phyloP scores from a whole-genome alignment of 2,888 invertebrate genomes.

The Mythimna ferrago region DNA sequence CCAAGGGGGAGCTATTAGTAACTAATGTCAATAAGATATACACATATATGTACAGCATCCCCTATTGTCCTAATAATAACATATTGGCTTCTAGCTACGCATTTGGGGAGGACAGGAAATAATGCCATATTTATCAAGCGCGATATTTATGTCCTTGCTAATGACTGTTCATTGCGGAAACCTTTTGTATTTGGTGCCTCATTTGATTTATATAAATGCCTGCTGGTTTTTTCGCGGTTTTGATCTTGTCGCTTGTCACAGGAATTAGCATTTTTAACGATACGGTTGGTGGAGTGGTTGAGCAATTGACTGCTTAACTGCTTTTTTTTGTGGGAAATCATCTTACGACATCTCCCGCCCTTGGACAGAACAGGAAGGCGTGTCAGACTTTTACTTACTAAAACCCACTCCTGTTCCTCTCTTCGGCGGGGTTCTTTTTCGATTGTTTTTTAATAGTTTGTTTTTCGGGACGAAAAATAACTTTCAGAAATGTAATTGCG shows the following conservation, averaged over 20 bases:
- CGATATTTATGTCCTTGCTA: constrained; percentile 38
- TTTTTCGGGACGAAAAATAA: too few relatives aligned
- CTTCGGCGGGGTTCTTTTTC: too few relatives aligned
- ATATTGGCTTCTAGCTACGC: constrained; percentile 34
- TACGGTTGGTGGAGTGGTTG: too few relatives aligned
- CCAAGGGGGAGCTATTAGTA: constrained; percentile 29
- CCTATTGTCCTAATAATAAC: constrained; percentile 43
- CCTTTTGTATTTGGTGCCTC: not conserved
- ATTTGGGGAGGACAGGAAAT: constrained; percentile 32
- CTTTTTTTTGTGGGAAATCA: too few relatives aligned
- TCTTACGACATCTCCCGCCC: too few relatives aligned
- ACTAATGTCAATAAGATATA: constrained; percentile 32
- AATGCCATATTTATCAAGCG: constrained; percentile 44
- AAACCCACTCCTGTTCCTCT: too few relatives aligned
- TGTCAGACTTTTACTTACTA: too few relatives aligned
- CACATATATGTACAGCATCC: constrained; percentile 10
- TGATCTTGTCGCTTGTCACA: not conserved
- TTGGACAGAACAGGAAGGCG: too few relatives aligned
- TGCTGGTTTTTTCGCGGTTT: not conserved
- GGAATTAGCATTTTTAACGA: not conserved
- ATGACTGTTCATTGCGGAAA: constrained; percentile 33
- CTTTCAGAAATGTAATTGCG: too few relatives aligned
- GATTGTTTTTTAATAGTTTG: too few relatives aligned
- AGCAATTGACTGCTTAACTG: too few relatives aligned
- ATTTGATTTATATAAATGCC: not conserved